phyloP scores from a whole-genome alignment of 2,113 vertebrate species.

The Fukomys damarensis region DNA sequence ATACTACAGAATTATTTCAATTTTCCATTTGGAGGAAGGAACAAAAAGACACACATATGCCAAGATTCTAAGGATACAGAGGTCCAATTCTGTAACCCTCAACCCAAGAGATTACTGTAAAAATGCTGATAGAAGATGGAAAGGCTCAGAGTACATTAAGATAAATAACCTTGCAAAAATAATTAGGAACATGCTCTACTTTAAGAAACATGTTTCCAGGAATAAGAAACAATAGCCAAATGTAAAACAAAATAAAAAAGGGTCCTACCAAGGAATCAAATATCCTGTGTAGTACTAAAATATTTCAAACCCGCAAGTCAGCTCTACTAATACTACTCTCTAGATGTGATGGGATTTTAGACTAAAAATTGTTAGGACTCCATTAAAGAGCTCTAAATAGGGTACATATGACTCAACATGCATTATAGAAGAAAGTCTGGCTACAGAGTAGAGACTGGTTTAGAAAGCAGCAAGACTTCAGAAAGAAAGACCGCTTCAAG shows the following conservation, averaged over 20 bases:
- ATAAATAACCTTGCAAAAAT: slow-evolving; percentile 1
- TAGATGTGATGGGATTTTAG: not conserved
- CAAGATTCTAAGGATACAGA: not conserved
- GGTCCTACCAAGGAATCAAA: slow-evolving; percentile 3
- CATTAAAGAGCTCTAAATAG: slow-evolving; percentile 7
- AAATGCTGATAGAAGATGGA: slow-evolving; percentile 2
- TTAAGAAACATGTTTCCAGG: not conserved
- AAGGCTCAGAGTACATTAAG: slow-evolving; percentile 1
- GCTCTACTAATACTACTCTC: not conserved
- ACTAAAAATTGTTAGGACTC: not conserved
- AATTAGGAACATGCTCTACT: not conserved
- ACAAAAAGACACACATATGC: not conserved
- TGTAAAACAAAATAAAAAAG: not conserved
- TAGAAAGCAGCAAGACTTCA: not conserved
- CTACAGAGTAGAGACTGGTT: not conserved
- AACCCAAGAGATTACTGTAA: not conserved
- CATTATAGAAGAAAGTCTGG: not conserved
- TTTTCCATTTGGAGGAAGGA: slow-evolving; percentile 1
- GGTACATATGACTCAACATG: not conserved
- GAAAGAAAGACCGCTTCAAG: not conserved
- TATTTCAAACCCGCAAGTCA: not conserved
- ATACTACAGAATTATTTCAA: not conserved
- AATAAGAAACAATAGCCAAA: slow-evolving; percentile 8
- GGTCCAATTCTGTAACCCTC: not conserved
- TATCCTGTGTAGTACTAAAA: not conserved